A percentile compares a stretch with the other conserved stretches of the same genome.
These are phyloP conservation scores for Drosophila lutescens DNA, from an alignment of 2,888 invertebrate genomes.

Conservation along the genomic window DNA sequence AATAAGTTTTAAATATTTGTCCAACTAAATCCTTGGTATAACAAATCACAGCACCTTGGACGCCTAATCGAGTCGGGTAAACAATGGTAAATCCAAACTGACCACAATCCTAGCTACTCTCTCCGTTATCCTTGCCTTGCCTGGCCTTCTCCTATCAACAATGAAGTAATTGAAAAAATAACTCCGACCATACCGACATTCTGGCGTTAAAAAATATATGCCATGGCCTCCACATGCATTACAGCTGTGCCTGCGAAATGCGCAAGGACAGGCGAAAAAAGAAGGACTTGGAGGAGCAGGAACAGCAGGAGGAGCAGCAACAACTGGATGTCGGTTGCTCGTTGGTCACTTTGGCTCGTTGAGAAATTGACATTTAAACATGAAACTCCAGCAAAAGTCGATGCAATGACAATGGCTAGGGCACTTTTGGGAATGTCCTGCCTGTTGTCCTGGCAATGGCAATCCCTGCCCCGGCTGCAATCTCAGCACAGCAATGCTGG, in stretches of 20 bases:
- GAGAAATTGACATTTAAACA: conserved; percentile 79
- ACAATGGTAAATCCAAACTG: conserved; percentile 37
- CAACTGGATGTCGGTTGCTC: conserved; percentile 31
- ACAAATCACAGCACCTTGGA: conserved; percentile 58
- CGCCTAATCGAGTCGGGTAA: conserved; percentile 54
- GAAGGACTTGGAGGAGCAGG: conserved; percentile 9
- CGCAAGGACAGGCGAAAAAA: conserved; percentile 39
- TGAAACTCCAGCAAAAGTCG: conserved; percentile 69
- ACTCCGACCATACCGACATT: conserved; percentile 36
- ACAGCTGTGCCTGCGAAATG: conserved; percentile 52
- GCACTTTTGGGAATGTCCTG: conserved; percentile 60
- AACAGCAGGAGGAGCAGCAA: neutral
- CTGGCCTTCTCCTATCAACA: conserved; percentile 41
- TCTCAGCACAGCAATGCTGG: conserved; percentile 70
- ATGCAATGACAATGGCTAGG: conserved; percentile 60
- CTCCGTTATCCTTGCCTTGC: neutral
- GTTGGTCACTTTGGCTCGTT: conserved; percentile 74
- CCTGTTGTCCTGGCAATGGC: conserved; percentile 51
- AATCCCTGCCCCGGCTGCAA: conserved; percentile 66
- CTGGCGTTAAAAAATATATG: conserved; percentile 43
- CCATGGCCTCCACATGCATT: conserved; percentile 44
- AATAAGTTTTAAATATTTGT: conserved; percentile 21
- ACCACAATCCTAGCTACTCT: conserved; percentile 16
- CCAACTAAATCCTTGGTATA: conserved; percentile 29
- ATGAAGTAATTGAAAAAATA: conserved; percentile 73